Evolutionary conservation across 2,888 invertebrate genomes (phyloP).

Genomic region (Bellardia pandia): DNA sequence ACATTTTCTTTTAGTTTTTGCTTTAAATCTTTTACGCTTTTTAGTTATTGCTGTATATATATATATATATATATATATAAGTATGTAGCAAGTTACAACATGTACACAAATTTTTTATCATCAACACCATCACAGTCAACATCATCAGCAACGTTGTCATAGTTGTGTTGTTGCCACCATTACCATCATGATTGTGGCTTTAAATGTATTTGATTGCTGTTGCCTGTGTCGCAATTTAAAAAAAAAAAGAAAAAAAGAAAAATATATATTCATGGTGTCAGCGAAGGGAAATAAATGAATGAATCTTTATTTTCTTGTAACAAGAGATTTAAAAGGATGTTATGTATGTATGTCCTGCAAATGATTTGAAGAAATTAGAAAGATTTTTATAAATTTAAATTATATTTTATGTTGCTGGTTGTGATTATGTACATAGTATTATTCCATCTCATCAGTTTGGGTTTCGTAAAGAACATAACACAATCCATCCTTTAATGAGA

Average conservation of each 20-base stretch:
- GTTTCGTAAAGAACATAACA: no score
- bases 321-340: not conserved
- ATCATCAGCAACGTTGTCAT: constrained; percentile 29
- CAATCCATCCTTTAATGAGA: no score
- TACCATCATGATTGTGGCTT: constrained; percentile 57
- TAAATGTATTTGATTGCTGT: constrained; percentile 68
- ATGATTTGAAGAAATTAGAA: no score
- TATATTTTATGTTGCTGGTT: no score
- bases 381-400: no score
- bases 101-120: constrained; percentile 54
- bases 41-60: not conserved
- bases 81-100: constrained; percentile 25
- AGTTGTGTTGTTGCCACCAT: constrained; percentile 33
- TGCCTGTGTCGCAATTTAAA: constrained; percentile 37
- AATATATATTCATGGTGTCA: constrained; percentile 20
- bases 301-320: not conserved
- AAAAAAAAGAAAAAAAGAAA: not conserved
- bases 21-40: constrained; percentile 3
- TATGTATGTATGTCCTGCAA: not conserved
- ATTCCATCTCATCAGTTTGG: no score
- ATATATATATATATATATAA: no score
- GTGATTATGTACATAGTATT: no score
- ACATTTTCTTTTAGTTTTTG: constrained; percentile 13
- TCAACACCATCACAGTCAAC: constrained; percentile 42
- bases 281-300: constrained; percentile 30